Evolutionary conservation across 1,140 invertebrate genomes (phyloP).

Genomic region (Drosophila rhopaloa): DNA sequence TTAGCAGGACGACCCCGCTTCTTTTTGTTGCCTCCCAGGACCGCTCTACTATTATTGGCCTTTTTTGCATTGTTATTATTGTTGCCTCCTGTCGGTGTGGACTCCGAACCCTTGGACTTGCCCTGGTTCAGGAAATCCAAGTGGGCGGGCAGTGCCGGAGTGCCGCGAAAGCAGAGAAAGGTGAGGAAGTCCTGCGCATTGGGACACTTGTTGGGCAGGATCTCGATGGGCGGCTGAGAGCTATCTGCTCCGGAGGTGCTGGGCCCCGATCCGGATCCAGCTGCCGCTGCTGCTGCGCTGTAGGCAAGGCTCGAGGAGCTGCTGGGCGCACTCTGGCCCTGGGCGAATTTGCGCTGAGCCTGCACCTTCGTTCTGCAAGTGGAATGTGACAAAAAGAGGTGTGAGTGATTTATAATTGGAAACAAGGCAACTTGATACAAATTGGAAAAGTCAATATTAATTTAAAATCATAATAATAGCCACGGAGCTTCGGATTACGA

Average conservation of each 20-base stretch:
- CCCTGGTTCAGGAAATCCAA: conserved; percentile 90
- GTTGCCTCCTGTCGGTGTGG: conserved; percentile 20
- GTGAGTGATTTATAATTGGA: conserved; percentile 58
- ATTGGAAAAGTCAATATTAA: conserved; percentile 47
- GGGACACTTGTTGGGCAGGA: conserved; percentile 89
- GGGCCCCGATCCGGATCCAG: conserved; percentile 68
- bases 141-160: conserved; percentile 89
- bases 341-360: conserved; percentile 96
- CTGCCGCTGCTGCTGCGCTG: conserved; percentile 41
- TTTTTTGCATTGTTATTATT: conserved; percentile 49
- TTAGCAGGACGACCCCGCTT: conserved; percentile 72
- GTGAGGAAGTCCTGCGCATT: conserved; percentile 96
- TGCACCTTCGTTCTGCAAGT: conserved; percentile 90
- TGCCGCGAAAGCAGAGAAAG: conserved; percentile 94
- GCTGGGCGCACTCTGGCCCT: conserved; percentile 88
- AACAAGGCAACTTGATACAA: conserved; percentile 49
- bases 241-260: conserved; percentile 84
- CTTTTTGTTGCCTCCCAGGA: conserved; percentile 41
- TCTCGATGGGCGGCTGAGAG: conserved; percentile 85
- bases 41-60: conserved; percentile 37
- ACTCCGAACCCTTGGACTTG: conserved; percentile 65
- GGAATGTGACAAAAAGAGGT: conserved; percentile 1
- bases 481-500: conserved; percentile 42
- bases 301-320: conserved; percentile 61
- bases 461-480: conserved; percentile 39